Percentiles rank a stretch among this genome's conserved stretches.
phyloP scores from a whole-genome alignment of 2,797 vertebrate genomes.

The Coracias cyanogaster region DNA sequence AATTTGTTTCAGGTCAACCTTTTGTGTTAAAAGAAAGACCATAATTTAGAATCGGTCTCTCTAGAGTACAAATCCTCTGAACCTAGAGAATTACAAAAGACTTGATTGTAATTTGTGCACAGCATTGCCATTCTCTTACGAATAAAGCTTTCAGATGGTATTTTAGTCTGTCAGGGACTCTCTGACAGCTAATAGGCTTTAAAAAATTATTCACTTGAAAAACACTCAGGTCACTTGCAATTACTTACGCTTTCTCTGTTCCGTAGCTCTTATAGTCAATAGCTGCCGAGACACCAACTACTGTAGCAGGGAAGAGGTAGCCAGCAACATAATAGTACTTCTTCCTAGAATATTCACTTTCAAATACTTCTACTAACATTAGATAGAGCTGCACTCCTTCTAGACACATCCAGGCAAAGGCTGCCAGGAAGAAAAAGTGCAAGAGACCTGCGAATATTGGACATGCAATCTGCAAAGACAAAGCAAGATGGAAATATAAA shows the following conservation, averaged over 20 bases:
- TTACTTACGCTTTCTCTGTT: constrained; percentile 94
- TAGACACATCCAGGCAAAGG: constrained; percentile 99
- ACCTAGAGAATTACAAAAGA: constrained; percentile 82
- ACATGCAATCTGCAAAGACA: constrained; percentile 90
- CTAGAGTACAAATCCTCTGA: constrained; percentile 77
- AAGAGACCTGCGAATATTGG: constrained; percentile 97
- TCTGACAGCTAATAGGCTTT: constrained; percentile 80
- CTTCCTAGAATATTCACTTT: constrained; percentile 98
- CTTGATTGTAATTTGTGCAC: constrained; percentile 80
- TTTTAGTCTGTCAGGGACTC: constrained; percentile 79
- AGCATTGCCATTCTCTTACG: constrained; percentile 73
- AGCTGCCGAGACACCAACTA: constrained; percentile 95
- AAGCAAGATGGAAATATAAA: constrained; percentile 41
- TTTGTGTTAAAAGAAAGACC: constrained; percentile 79
- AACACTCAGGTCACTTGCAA: constrained; percentile 80
- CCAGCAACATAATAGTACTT: constrained; percentile 98
- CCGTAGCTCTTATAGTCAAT: constrained; percentile 98
- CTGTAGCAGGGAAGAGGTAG: constrained; percentile 95
- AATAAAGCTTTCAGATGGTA: constrained; percentile 81
- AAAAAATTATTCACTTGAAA: constrained; percentile 83
- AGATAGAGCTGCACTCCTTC: constrained; percentile 98
- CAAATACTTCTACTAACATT: constrained; percentile 98
- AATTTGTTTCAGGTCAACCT: constrained; percentile 82
- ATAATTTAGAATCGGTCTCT: constrained; percentile 77
- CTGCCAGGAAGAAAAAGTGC: constrained; percentile 98